Base-by-base conservation (phyloP, 2,113 vertebrate genomes). In the Cromileptes altivelis region DNA sequence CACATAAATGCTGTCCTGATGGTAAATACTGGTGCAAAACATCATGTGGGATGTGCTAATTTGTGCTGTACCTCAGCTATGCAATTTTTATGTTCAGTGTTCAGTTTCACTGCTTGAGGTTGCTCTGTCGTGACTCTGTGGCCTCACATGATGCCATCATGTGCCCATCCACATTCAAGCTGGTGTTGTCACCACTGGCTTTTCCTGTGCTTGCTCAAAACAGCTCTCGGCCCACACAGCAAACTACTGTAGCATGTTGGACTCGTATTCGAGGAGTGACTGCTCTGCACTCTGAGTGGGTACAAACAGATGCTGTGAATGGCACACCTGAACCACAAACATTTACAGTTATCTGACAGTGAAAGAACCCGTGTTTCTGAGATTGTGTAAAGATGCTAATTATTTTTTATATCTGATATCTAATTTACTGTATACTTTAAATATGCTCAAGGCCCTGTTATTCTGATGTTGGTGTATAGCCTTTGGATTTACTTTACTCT, bases 1-100 rank as follows among this genome's bases (percentile, higher is more conserved):
- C n/a, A 37, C 23, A 61, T 75, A 27, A 73, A 78, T 56, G 61
- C 63, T 62, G 23, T 23, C 60, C 50, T 49, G 47, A 72, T 60
- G 47, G 57, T 49, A 65, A 80, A 69, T 61, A 72, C 40, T 13
- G 61, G 49, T 62, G 63, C 52, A 82, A 53, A 75, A 78, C 80
- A 80, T 80, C 53, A 69, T 52, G 89, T 87, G 68, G 80, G 73
- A 71, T 52, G 79, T 58, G 78, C 14, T 86, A 71, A 84, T 78
- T 68, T 84, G 53, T 27, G 64, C 33, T 19, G 30, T 17, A 42
- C 75, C 78, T 69, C 47, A 60, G 25, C 47, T 33, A 14, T 42
- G 37, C 8, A 64, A 5, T 71, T 92, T 82, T 87, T 72, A 68
- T 81, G 23, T 80, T 63, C 53, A 55, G 42, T 30, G 10, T 74